phyloP scores from a whole-genome alignment of 2,797 vertebrate genomes.

The Syndactyla subalaris region DNA sequence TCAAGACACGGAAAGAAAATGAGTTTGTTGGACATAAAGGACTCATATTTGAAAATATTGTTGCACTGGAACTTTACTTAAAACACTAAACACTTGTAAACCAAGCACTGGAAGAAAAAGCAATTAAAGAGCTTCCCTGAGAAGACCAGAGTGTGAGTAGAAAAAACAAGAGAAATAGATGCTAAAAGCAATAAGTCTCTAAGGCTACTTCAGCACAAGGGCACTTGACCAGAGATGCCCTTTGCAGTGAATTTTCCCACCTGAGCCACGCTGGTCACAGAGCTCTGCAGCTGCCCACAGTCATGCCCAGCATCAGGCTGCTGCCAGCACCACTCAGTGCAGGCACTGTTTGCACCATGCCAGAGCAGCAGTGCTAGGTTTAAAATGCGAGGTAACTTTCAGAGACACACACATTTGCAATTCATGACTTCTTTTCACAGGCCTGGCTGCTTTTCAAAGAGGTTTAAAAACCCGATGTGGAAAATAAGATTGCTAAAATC shows the following conservation, averaged over 20 bases:
- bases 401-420: slow-evolving; percentile 26
- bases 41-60: background rate
- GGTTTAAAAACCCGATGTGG: slow-evolving; percentile 64
- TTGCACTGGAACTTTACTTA: background rate
- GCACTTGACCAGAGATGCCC: background rate
- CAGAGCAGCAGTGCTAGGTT: slow-evolving; percentile 35
- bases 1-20: background rate
- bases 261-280: background rate
- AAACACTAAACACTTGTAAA: background rate
- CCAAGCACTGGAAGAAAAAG: background rate
- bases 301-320: background rate
- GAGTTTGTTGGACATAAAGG: background rate
- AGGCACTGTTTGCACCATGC: background rate
- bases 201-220: background rate
- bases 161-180: background rate
- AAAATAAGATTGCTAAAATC: slow-evolving; percentile 52
- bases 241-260: background rate
- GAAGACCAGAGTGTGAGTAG: background rate
- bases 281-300: background rate
- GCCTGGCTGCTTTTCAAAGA: slow-evolving; percentile 50
- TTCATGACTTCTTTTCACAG: slow-evolving; percentile 51
- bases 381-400: slow-evolving; percentile 16
- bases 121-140: background rate
- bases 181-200: background rate
- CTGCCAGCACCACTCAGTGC: slow-evolving; percentile 14